Conservation (phyloP, 1,140 invertebrate genomes). For the Bactericera cockerelli region DNA sequence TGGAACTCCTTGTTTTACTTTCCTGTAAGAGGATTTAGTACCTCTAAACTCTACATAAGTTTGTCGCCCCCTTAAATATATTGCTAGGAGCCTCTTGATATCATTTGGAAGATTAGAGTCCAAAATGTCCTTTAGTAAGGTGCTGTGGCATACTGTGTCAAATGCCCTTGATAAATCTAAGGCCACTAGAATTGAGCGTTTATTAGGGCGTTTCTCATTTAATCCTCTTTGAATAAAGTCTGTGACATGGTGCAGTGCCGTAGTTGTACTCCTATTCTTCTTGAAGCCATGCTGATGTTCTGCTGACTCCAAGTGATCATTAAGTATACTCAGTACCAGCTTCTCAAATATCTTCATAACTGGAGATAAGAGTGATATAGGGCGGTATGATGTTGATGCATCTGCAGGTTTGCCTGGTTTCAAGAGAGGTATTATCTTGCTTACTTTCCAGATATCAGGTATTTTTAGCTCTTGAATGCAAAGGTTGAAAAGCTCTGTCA, state of each 20-base stretch:
- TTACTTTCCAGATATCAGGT: not conserved
- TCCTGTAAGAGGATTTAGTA: not conserved
- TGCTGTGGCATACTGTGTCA: constrained; percentile 1
- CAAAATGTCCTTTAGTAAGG: not conserved
- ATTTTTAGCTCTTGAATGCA: not conserved
- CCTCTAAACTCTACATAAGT: not conserved
- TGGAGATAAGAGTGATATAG: not conserved
- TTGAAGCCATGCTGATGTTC: constrained; percentile 10
- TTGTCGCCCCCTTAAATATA: not conserved
- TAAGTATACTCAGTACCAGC: not conserved
- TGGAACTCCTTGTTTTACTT: constrained; percentile 1
- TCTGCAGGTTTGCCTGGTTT: not conserved
- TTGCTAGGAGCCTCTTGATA: not conserved
- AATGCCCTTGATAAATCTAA: not conserved
- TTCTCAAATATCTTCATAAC: not conserved
- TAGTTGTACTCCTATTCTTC: constrained; percentile 9
- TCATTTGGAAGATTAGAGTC: not conserved
- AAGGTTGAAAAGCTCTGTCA: not conserved
- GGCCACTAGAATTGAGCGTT: not conserved
- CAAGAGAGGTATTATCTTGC: not conserved
- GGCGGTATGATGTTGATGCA: not conserved
- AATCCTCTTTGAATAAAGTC: constrained; percentile 8
- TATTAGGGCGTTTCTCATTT: constrained; percentile 4
- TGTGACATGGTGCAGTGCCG: constrained; percentile 9
- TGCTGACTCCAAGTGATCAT: not conserved